Conservation (phyloP, 2,113 vertebrate genomes). For the Lophochroa leadbeateri region DNA sequence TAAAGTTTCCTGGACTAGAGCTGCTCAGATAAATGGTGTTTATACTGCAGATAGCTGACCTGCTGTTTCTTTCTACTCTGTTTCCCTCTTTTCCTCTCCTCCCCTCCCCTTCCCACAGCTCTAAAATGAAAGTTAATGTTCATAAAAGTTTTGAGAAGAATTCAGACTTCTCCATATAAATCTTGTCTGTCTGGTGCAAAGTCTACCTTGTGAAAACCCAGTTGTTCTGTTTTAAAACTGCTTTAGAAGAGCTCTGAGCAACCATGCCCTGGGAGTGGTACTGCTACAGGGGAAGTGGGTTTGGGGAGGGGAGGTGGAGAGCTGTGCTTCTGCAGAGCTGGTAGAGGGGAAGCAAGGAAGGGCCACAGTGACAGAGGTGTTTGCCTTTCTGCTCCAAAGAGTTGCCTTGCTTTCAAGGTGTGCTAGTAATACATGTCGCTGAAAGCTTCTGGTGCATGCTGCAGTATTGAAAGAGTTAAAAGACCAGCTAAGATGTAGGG, state of each 20-base stretch:
- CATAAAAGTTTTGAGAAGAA: not conserved
- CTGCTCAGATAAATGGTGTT: not conserved
- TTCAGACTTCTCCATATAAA: not conserved
- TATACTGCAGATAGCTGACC: not conserved
- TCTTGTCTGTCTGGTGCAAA: not conserved
- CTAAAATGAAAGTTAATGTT: not conserved
- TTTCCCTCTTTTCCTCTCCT: not conserved
- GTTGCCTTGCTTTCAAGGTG: not conserved
- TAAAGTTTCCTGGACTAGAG: not conserved
- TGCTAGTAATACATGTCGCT: accelerated
- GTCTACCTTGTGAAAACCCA: not conserved
- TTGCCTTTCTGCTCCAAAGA: not conserved
- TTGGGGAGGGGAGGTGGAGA: not conserved
- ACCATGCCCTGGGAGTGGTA: not conserved
- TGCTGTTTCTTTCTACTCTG: not conserved
- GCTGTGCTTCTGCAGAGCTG: not conserved
- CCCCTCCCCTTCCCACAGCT: not conserved
- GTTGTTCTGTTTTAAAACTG: not conserved
- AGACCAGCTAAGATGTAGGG: not conserved
- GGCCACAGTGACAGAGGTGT: accelerated
- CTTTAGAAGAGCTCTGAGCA: not conserved
- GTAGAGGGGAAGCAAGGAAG: not conserved
- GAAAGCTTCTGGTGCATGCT: not conserved
- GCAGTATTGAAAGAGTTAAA: not conserved
- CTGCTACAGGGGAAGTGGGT: not conserved